Evolutionary conservation across 2,113 vertebrate species (phyloP), one percentile per base, ranked within the genome.

Genomic region (Neotoma lepida): DNA sequence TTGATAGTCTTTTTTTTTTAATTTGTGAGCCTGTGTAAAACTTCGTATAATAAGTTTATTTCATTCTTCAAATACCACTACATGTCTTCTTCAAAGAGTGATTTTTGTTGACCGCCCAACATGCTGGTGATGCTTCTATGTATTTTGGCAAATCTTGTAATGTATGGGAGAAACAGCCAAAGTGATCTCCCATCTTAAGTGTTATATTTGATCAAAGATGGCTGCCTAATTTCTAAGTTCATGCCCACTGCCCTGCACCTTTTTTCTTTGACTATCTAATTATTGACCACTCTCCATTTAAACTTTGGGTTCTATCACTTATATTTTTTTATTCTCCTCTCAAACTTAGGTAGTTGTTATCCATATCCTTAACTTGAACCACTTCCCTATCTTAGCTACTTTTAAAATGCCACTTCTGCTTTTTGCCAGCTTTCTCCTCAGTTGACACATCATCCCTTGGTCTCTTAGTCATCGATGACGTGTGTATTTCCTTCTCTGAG

Each of bases 91-190:
- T 81, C 10, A 70, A 74, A 46, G 8, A 64, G 24, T 20, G 66
- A 44, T 95, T 90, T 86, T 88, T 85, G n/a, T 54, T 87, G 93
- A 58, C 44, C 20, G 64, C 6, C 24, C 56, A 56, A 80, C 35
- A 80, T 68, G 41, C 22, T 82, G 26, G 17, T 80, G 13, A 68
- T 80, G 46, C 51, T 78, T 81, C 35, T 30, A 44, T 88, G 84
- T 30, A 56, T 70, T 88, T 74, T 84, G 87, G 13, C n/a, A 86
- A 76, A 35, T 85, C 9, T 61, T 58, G 9, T 51, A 88, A 73
- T 17, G 22, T 93, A 15, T 49, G 35, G 64, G 13, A 35, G 18
- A 94, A 92, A 92, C 17, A 86, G 24, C 46, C 30, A 70, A 35
- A n/a, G 18, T 63, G 28, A 90, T 6, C 8, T 82, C 10, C 39